Evolutionary conservation across 1,140 invertebrate genomes (phyloP), one percentile per base, ranked within the genome.

Genomic region (Aphelinus atriplicis): DNA sequence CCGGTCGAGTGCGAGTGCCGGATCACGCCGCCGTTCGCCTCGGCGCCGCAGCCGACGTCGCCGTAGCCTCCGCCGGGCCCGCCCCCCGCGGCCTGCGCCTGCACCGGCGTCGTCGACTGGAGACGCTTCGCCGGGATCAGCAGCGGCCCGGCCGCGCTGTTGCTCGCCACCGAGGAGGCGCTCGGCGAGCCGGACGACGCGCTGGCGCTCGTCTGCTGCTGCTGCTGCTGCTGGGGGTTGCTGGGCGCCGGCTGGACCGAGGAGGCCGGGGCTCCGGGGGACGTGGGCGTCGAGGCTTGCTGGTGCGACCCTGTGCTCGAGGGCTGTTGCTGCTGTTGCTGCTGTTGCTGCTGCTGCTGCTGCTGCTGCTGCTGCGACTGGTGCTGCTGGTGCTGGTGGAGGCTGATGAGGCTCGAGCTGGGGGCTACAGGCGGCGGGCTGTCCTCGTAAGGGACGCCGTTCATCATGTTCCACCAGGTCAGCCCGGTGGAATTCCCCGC

Each of bases 391-490:
- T 89, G 82, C 56, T 88, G 83, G 71, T 88, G 83, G 73, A 89
- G 81, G 80, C 90, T 83, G 84, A 90, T 79, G 79, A 89, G 83
- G 74, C 89, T 84, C 77, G 89, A 80, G 73, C 84, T 84, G 78
- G 90, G 90, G 72, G 88, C 89, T 80, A 89, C 87, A 63, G 90
- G 90, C 81, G 92, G 92, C 83, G 92, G 92, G 87, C 91, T 91
- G 87, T 94, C 92, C 86, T 93, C 93, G 90, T 94, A 93, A 65
- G 91, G 85, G 82, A 89, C 88, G 79, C 90, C 92, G 92, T 94
- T 94, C 93, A 94, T 94, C 93, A 94, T 94, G 91, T 89, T 86
- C 91, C 93, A 94, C 93, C 92, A 93, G 89, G 91, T 91, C 89
- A 93, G 91, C 91, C 92, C 92, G 92, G 92, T 89, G 90, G 90